Conservation (phyloP, 2,888 invertebrate species). For the Chrysopilus asiliformis region DNA sequence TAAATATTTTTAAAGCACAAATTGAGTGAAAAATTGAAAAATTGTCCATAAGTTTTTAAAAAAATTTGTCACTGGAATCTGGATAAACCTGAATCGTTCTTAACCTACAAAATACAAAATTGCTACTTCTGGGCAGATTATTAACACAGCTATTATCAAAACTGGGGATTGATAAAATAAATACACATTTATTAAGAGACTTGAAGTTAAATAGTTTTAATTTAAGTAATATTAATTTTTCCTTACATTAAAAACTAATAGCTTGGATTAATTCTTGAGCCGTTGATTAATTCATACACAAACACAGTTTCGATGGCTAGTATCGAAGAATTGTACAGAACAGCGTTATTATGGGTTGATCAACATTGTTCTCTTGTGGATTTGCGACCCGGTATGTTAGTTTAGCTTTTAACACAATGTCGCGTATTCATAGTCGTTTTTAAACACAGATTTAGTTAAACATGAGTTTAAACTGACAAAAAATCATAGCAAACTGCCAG, state of each 20-base stretch:
- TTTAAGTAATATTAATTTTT: conserved; percentile 20
- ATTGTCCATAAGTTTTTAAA: too few species aligned
- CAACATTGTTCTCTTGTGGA: conserved; percentile 91
- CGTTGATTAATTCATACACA: conserved; percentile 81
- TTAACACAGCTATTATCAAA: not conserved
- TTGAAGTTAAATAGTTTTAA: not conserved
- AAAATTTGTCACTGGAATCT: too few species aligned
- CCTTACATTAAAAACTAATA: conserved; percentile 38
- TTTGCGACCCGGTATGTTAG: conserved; percentile 71
- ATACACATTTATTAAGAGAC: not conserved
- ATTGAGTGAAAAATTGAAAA: too few species aligned
- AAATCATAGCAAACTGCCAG: too few species aligned
- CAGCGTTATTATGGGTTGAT: conserved; percentile 88
- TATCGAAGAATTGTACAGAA: conserved; percentile 80
- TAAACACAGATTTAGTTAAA: too few species aligned
- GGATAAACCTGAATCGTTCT: too few species aligned
- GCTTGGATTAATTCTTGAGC: conserved; percentile 86
- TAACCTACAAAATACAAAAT: too few species aligned
- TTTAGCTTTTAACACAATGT: not conserved
- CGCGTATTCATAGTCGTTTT: too few species aligned
- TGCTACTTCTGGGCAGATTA: too few species aligned
- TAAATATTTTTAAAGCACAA: too few species aligned
- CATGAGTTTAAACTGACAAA: too few species aligned
- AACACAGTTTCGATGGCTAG: conserved; percentile 83
- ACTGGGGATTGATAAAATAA: not conserved